A percentile compares a stretch with the other conserved stretches of the same genome.
Conservation (phyloP, 2,797 vertebrate species). For the Enteromius unitaeniatus region DNA sequence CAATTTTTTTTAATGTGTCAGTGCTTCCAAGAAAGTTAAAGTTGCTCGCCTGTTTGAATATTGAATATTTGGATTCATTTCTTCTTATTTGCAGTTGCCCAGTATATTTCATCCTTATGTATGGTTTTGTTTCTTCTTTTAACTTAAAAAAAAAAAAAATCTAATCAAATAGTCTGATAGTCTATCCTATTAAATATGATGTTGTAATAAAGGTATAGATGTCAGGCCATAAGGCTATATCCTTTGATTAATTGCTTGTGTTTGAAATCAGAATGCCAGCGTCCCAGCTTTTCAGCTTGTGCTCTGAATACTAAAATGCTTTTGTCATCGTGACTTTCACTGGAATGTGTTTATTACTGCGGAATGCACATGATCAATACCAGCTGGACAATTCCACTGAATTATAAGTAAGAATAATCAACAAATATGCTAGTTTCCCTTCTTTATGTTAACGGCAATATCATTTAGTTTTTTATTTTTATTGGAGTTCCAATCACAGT, state of each 20-base stretch:
- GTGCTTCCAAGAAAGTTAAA: not conserved
- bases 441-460: not conserved
- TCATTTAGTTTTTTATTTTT: not conserved
- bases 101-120: not conserved
- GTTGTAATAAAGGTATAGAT: not conserved
- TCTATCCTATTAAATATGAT: not conserved
- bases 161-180: not conserved
- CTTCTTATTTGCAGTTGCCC: not conserved
- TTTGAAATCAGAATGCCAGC: not conserved
- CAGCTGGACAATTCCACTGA: not conserved
- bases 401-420: not conserved
- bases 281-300: not conserved
- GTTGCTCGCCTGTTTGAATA: not conserved
- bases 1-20: not conserved
- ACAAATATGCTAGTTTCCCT: not conserved
- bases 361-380: not conserved
- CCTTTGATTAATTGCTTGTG: not conserved
- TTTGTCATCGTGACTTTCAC: not conserved
- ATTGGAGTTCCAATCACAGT: not conserved
- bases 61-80: not conserved
- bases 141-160: not conserved
- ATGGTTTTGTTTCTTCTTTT: not conserved
- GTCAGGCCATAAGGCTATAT: not conserved
- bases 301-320: not conserved
- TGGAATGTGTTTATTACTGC: not conserved